Conservation (phyloP, 1,140 invertebrate genomes). For the Lordiphosa stackelbergi region DNA sequence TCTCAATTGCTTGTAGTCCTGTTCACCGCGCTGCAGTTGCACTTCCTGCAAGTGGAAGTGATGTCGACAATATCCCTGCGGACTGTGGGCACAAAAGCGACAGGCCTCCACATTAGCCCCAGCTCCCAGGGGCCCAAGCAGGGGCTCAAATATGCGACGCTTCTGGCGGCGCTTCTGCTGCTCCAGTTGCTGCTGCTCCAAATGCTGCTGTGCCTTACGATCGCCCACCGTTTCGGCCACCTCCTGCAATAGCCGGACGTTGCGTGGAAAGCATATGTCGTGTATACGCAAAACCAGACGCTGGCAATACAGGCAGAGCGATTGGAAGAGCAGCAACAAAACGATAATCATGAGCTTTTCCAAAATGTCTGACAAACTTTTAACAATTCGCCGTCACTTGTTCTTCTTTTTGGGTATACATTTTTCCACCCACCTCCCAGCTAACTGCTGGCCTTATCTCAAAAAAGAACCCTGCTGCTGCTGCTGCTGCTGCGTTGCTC, state of each 20-base stretch:
- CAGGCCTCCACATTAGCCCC: slow-evolving; percentile 54
- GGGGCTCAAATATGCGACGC: slow-evolving; percentile 51
- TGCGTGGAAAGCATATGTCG: slow-evolving; percentile 74
- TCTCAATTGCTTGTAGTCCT: slow-evolving; percentile 56
- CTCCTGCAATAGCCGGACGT: slow-evolving; percentile 68
- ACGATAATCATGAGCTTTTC: slow-evolving; percentile 70
- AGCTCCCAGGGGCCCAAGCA: slow-evolving; percentile 42
- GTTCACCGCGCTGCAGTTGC: slow-evolving; percentile 34
- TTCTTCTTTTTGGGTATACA: slow-evolving; percentile 25
- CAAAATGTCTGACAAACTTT: no score
- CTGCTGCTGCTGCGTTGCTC: slow-evolving; percentile 25
- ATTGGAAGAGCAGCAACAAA: slow-evolving; percentile 75
- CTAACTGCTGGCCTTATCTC: slow-evolving; percentile 29
- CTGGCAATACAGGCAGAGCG: slow-evolving; percentile 76
- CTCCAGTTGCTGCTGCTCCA: slow-evolving; percentile 57
- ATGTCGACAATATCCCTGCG: slow-evolving; percentile 72
- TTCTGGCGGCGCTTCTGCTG: slow-evolving; percentile 53
- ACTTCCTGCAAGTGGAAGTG: slow-evolving; percentile 70
- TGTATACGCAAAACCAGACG: slow-evolving; percentile 71
- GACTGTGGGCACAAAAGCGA: slow-evolving; percentile 75
- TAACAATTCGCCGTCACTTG: slow-evolving; percentile 7
- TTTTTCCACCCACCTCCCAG: slow-evolving; percentile 36
- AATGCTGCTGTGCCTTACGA: slow-evolving; percentile 60
- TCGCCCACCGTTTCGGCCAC: slow-evolving; percentile 69
- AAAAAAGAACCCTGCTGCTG: slow-evolving; percentile 20